Evolutionary conservation across 37 sponge, comb jelly and placozoan species (phyloP).

Genomic region (Axinella damicornis): DNA sequence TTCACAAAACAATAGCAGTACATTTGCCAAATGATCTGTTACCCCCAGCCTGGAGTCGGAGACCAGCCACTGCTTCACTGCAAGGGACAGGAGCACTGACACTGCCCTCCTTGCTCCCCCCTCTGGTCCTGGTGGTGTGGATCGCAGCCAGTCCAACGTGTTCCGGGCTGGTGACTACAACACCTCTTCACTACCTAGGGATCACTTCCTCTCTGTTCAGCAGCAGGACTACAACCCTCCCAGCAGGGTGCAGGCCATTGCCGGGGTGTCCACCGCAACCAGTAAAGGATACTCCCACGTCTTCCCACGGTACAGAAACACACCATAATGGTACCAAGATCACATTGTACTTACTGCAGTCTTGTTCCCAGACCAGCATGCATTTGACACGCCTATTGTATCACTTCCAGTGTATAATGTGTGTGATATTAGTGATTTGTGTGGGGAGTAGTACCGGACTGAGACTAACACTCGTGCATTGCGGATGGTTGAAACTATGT

Average conservation of each 20-base stretch:
- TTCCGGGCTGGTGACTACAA: constrained; percentile 83
- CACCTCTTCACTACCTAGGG: constrained; percentile 10
- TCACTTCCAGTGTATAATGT: too few relatives aligned
- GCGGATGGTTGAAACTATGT: too few relatives aligned
- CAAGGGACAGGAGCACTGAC: background rate
- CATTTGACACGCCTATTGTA: too few relatives aligned
- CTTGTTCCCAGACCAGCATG: background rate
- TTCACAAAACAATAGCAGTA: background rate
- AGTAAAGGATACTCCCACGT: constrained; percentile 38
- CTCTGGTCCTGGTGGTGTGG: constrained; percentile 2
- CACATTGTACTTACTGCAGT: background rate
- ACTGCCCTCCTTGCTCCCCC: background rate
- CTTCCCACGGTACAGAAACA: constrained; percentile 7
- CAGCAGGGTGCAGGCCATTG: background rate
- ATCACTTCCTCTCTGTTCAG: constrained; percentile 49
- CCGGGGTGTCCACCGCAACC: constrained; percentile 45
- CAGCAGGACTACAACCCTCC: constrained; percentile 43
- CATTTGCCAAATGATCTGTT: constrained; percentile 1
- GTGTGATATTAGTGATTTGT: too few relatives aligned
- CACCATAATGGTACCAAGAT: too few relatives aligned
- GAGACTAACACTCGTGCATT: too few relatives aligned
- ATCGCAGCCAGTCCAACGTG: constrained; percentile 52
- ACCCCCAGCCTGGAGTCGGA: constrained; percentile 16
- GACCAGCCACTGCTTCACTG: constrained; percentile 26
- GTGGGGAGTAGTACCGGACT: too few relatives aligned